phyloP scores from a whole-genome alignment of 2,113 vertebrate genomes.

The chimpanzee (Pan troglodytes) region NHGRI_mPanTro3-v2.1_pri NC_072419.2:64964501-64965000 shows the following conservation, averaged over 20 bases:
- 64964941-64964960: accelerated
- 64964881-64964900: accelerated
- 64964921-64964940: background rate
- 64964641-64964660: background rate
- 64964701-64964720: background rate
- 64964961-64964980: accelerated
- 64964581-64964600: background rate
- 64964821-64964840: conserved; percentile 96
- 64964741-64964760: conserved; percentile 60
- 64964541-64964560: background rate
- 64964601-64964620: too few relatives aligned
- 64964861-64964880: background rate
- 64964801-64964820: conserved; percentile 94
- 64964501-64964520: background rate
- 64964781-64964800: conserved; percentile 98
- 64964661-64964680: conserved; percentile 37
- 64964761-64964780: conserved; percentile 96
- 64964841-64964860: conserved; percentile 93
- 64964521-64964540: background rate
- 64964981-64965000: background rate
- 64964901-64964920: background rate
- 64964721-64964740: background rate
- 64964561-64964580: background rate
- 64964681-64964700: background rate
- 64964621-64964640: background rate